Percentiles rank a stretch among this genome's conserved stretches.
Evolutionary conservation across 2,113 vertebrate species (phyloP).

Genomic region (Tenrec ecaudatus): DNA sequence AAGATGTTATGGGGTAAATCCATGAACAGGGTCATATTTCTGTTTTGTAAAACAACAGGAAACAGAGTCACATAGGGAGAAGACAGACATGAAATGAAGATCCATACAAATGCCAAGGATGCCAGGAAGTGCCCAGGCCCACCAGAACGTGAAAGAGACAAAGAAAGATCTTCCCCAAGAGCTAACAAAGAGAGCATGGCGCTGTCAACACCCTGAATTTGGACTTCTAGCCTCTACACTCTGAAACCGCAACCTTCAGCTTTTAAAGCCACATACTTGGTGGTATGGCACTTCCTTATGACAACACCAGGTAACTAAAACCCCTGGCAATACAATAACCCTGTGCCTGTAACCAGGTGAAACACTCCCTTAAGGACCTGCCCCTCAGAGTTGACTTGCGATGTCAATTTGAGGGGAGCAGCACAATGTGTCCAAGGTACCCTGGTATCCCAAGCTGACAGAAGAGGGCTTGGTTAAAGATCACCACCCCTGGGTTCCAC

Average conservation of each 20-base stretch:
- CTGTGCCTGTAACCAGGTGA: rapidly evolving
- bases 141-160: not conserved
- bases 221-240: not conserved
- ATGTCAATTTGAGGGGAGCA: not conserved
- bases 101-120: not conserved
- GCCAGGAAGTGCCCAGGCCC: not conserved
- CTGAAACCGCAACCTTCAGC: not conserved
- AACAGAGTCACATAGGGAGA: not conserved
- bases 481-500: not conserved
- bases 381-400: not conserved
- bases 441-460: not conserved
- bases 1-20: not conserved
- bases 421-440: no score
- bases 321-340: not conserved
- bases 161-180: not conserved
- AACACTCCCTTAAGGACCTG: rapidly evolving
- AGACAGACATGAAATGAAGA: not conserved
- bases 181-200: not conserved
- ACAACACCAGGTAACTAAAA: not conserved
- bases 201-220: not conserved
- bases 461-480: not conserved
- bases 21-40: not conserved
- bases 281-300: not conserved
- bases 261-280: not conserved
- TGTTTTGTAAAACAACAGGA: not conserved